phyloP scores from a whole-genome alignment of 2,888 invertebrate genomes.

The Eubasilissa splendida region DNA sequence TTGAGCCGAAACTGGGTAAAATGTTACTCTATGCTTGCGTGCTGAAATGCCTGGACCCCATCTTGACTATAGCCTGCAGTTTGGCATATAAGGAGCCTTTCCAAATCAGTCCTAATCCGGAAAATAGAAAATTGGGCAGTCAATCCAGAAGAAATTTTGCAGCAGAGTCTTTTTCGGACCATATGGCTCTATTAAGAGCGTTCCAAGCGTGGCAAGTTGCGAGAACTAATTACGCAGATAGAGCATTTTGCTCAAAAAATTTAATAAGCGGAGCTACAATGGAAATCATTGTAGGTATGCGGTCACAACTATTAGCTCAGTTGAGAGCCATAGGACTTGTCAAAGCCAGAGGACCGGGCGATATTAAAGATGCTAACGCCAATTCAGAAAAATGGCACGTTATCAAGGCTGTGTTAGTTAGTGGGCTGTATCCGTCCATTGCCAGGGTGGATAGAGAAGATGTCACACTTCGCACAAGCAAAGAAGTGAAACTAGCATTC shows the following conservation, averaged over 20 bases:
- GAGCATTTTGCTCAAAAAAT: conserved; percentile 82
- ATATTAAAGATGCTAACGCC: conserved; percentile 85
- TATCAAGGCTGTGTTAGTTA: conserved; percentile 90
- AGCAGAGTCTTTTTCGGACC: conserved; percentile 88
- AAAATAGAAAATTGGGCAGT: conserved; percentile 77
- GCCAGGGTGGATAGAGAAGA: conserved; percentile 81
- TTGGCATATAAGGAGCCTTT: conserved; percentile 87
- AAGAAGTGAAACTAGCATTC: conserved; percentile 71
- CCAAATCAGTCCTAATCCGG: conserved; percentile 81
- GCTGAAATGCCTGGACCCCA: conserved; percentile 93
- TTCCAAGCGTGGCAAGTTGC: conserved; percentile 83
- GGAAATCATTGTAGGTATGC: conserved; percentile 91
- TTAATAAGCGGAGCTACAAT: conserved; percentile 87
- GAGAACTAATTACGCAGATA: conserved; percentile 76
- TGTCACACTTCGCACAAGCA: conserved; percentile 76
- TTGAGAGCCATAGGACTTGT: conserved; percentile 84
- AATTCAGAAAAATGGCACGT: conserved; percentile 92
- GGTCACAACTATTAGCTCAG: conserved; percentile 87
- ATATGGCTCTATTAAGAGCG: conserved; percentile 86
- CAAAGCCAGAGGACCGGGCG: conserved; percentile 74
- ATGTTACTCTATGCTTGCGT: conserved; percentile 92
- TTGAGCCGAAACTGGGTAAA: conserved; percentile 94
- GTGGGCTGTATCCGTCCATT: conserved; percentile 93
- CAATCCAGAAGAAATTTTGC: conserved; percentile 79
- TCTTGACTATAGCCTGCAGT: conserved; percentile 91